Base-by-base conservation (phyloP, 1,140 invertebrate species). In the Aphis gossypii region DNA sequence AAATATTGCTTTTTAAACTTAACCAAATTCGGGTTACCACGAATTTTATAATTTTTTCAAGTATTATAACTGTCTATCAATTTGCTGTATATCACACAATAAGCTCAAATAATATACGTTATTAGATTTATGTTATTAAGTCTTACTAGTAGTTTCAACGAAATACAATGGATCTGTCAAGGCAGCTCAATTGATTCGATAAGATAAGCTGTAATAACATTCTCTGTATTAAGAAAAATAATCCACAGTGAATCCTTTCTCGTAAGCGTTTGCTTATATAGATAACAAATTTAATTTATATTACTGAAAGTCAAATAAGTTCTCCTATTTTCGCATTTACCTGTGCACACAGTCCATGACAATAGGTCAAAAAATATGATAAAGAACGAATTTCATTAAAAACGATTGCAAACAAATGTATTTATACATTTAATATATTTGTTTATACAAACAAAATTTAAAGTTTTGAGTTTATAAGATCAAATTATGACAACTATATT, bases 61-160 rank as follows among this genome's bases (percentile, higher is more conserved):
- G 56, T 60, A 60, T 60, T 30, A 60, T 60, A 30, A 60, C 25
- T 60, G n/a, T 68, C 30, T 6, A 76, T n/a, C 60, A n/a, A 76
- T 76, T 76, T 18, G 30, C 14, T n/a, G 14, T n/a, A 5, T 76
- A 35, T 76, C 60, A 76, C n/a, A 76, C 4, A 76, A 76, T 76
- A n/a, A 76, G 60, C n/a, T 76, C 60, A 76, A n/a, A 76, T 76
- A 76, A n/a, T 76, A 76, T 76, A 76, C 30, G 14, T 76, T 76
- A 76, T 76, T 76, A 76, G 60, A 76, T 76, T 51, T 76, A n/a
- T n/a, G 60, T n/a, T 76, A 18, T 76, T 76, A 76, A 76, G 60
- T 76, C 14, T 1, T n/a, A 76, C 60, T 76, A 76, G 60, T n/a
- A 76, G 14, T n/a, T n/a, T 76, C 60, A 9, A 20, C 30, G n/a